Base-by-base conservation (phyloP, 1,140 invertebrate species). In the Charaxes varanes region DNA sequence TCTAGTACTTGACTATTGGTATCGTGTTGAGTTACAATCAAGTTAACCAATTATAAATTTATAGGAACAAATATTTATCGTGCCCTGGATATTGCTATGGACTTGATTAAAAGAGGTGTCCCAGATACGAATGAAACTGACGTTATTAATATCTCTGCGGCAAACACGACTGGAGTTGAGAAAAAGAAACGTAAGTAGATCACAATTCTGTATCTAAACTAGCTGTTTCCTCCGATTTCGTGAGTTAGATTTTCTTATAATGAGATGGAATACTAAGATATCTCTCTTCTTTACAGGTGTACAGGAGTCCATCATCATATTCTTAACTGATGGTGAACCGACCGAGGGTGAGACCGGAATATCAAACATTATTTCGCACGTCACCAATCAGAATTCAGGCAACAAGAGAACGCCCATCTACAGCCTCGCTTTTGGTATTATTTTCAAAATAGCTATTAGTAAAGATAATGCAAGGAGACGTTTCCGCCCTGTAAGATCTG, bases 261-360 rank as follows among this genome's bases (percentile, higher is more conserved):
- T n/a, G n/a, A n/a, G n/a, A n/a, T 32, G 15, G 8, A 31, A 17
- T 16, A 8, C 14, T 17, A n/a, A n/a, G n/a, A n/a, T n/a, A 22
- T 22, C 8, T 7, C 18, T 14, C 24, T 12, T 33, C n/a, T 21
- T 34, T 32, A 16, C 23, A 41, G 41, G 33, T 5, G 32, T 55
- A 26, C 36, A 54, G 10, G 87, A 89, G 59, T 87, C 90, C 0
- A 86, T 92, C 26, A 88, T 93, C 5, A 87, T 93, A 13, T 93
- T 93, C 72, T 67, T 93, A 22, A 93, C 92, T 0, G 92, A 93
- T 63, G 92, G 92, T 19, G 86, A 92, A 44, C 86, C 91, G 2
- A 92, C 90, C 2, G 77, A 87, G 1, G 91, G 90, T 5, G 84
- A 86, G 47, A 87, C 84, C 0, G 69, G 85, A 32, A 64, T 85